phyloP scores from a whole-genome alignment of 2,888 invertebrate species.

The Tigriopus californicus region DNA sequence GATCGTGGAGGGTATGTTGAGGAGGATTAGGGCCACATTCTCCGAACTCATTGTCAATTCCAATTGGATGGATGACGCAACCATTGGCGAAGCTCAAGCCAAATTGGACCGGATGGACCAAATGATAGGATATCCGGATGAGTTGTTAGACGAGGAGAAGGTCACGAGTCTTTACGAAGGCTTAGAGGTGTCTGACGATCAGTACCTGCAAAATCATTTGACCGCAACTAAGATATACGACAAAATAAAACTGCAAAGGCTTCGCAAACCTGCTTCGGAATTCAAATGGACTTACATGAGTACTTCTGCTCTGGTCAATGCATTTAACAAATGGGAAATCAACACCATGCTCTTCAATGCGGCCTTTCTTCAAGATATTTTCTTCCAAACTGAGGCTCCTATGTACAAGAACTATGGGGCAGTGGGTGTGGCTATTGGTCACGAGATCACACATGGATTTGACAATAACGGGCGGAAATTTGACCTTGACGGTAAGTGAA shows the following conservation, averaged over 20 bases:
- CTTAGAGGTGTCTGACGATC: slow-evolving; percentile 21
- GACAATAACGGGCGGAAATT: slow-evolving; percentile 36
- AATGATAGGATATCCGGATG: slow-evolving; percentile 19
- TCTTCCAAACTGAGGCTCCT: slow-evolving; percentile 70
- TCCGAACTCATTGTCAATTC: slow-evolving; percentile 26
- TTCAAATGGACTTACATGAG: slow-evolving; percentile 69
- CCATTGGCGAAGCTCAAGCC: slow-evolving; percentile 30
- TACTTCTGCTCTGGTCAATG: slow-evolving; percentile 63
- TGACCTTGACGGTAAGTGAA: too few relatives aligned
- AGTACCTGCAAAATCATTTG: slow-evolving; percentile 22
- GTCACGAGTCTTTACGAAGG: slow-evolving; percentile 22
- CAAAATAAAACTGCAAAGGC: slow-evolving; percentile 49
- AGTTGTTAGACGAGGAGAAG: slow-evolving; percentile 25
- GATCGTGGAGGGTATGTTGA: too few relatives aligned
- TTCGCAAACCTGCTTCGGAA: slow-evolving; percentile 59
- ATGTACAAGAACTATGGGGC: slow-evolving; percentile 80
- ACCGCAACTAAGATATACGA: too few relatives aligned
- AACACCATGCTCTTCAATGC: slow-evolving; percentile 78
- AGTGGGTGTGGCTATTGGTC: slow-evolving; percentile 75
- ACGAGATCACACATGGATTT: slow-evolving; percentile 79
- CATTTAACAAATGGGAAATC: slow-evolving; percentile 64
- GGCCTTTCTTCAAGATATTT: slow-evolving; percentile 74
- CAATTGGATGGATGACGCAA: slow-evolving; percentile 36
- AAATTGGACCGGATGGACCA: slow-evolving; percentile 27
- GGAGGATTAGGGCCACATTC: too few relatives aligned